Evolutionary conservation across 2,888 invertebrate genomes (phyloP), one percentile per base, ranked within the genome.

Genomic region (Rotaria sp.): DNA sequence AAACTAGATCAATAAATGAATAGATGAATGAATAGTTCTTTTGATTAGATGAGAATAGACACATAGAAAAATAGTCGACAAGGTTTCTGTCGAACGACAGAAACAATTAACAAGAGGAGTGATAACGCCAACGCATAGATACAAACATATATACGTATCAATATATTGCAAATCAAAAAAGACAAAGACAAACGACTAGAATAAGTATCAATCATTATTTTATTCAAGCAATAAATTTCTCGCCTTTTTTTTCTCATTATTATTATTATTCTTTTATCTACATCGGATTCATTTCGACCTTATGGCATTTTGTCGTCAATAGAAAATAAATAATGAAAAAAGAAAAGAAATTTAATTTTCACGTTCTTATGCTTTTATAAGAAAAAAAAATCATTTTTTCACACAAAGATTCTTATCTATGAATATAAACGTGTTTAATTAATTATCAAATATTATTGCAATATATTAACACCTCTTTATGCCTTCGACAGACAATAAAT

Each of bases 1-100:
- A 4, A 52, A 52, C 52, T 52, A 52, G 24, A 55, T 24, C 55
- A 26, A 24, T 30, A 67, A 67, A 35, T 30, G 18, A 30, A 67
- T n/a, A 67, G 67, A 67, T 35, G 67, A 67, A 67, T 67, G 67
- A 67, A 67, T 67, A 67, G 67, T 67, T 67, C 67, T 35, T 35
- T 67, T 67, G 67, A 67, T 67, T 67, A 67, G 35, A 67, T 67
- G 35, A 35, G 35, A 67, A 67, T 35, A 35, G 35, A 21, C 67
- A 67, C 35, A 67, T 21, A 67, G 3, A 38, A 15, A 67, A 67
- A 67, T 21, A 38, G 67, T 38, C 67, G 67, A 35, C 67, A 67
- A 67, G 67, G 30, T 67, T 38, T 67, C 67, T 67, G 8, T 67
- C 67, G 67, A 67, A 35, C 35, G 67, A 35, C 38, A 7, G 18